phyloP scores from a whole-genome alignment of 1,140 invertebrate genomes.

The Philotrypesis tridentata region DNA sequence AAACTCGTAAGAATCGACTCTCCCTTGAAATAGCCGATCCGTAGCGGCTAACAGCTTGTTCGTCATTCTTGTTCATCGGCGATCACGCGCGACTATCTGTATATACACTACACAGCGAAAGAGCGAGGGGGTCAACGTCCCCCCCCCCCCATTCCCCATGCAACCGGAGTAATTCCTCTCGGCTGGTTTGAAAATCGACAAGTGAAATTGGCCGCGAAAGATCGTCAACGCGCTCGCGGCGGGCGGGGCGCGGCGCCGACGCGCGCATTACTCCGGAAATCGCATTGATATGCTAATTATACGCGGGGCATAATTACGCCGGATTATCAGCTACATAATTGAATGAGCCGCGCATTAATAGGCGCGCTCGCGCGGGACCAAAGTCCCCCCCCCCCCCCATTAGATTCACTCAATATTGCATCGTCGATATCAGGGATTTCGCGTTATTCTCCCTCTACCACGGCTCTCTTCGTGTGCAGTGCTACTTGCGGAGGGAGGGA shows the following conservation, averaged over 20 bases:
- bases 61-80: too few species aligned
- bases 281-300: conserved; percentile 43
- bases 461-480: too few species aligned
- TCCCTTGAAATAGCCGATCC: too few species aligned
- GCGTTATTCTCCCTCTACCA: conserved; percentile 17
- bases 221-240: not conserved
- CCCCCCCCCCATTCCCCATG: too few species aligned
- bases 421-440: conserved; percentile 42
- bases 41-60: too few species aligned
- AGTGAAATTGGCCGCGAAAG: conserved; percentile 8
- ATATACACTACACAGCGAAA: too few species aligned
- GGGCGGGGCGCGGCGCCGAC: not conserved
- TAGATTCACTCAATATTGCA: conserved; percentile 60
- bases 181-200: conserved; percentile 12
- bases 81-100: too few species aligned
- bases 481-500: too few species aligned
- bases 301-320: conserved; percentile 42
- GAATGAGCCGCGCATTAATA: conserved; percentile 55
- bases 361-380: conserved; percentile 18
- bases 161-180: too few species aligned
- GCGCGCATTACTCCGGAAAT: not conserved
- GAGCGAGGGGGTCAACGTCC: too few species aligned
- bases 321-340: conserved; percentile 58
- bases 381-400: conserved; percentile 55
- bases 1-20: too few species aligned